Percentiles rank a stretch among this genome's conserved stretches.
These are phyloP conservation scores for Musca vetustissima DNA, from an alignment of 1,140 invertebrate genomes.

Conservation along the genomic window DNA sequence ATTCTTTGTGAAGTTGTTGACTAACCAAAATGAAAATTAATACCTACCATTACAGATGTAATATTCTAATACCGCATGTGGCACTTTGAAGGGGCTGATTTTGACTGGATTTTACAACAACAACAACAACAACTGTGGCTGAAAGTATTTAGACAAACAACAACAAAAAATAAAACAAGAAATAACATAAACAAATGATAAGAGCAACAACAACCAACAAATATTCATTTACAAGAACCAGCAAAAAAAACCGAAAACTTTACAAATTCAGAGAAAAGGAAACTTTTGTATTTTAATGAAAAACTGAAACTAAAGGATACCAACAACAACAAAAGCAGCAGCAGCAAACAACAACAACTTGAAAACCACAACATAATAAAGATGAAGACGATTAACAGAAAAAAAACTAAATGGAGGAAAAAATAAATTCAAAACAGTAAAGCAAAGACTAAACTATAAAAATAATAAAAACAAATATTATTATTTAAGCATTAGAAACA, in stretches of 20 bases:
- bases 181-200: conserved; percentile 15
- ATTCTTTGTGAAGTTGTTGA: no score
- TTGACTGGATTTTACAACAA: conserved; percentile 12
- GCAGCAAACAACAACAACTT: conserved; percentile 14
- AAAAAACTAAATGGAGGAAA: conserved; percentile 1
- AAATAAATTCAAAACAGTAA: conserved; percentile 40
- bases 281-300: conserved; percentile 10
- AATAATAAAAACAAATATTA: conserved; percentile 7
- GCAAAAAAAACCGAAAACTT: no score
- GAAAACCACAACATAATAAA: conserved; percentile 10
- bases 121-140: conserved; percentile 3
- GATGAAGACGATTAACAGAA: not conserved
- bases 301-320: conserved; percentile 19
- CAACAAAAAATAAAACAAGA: conserved; percentile 26
- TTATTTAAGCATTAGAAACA: conserved; percentile 1
- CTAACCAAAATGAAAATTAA: no score
- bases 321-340: conserved; percentile 28
- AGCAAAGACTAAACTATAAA: conserved; percentile 26
- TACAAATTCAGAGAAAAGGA: no score
- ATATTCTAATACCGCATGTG: conserved; percentile 48
- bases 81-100: conserved; percentile 38
- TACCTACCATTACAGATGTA: conserved; percentile 40
- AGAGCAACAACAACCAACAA: conserved; percentile 21
- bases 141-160: not conserved
- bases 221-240: conserved; percentile 9